These are phyloP conservation scores for Rafetus swinhoei DNA, from an alignment of 2,113 vertebrate genomes.

Conservation along the genomic window DNA sequence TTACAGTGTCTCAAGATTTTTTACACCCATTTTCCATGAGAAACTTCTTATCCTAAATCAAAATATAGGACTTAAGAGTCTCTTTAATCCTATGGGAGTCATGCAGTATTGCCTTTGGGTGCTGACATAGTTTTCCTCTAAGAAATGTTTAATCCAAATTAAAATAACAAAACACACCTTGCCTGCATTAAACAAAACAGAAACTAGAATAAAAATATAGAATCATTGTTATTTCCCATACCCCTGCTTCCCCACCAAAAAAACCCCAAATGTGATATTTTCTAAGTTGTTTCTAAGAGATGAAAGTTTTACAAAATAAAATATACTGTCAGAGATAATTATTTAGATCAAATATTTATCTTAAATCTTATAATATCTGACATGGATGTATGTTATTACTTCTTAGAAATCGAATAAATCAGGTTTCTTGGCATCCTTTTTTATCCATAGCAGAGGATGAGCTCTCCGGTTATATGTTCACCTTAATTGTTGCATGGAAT, in stretches of 20 bases:
- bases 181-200: not conserved
- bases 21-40: not conserved
- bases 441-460: conserved; percentile 7
- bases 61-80: not conserved
- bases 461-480: not conserved
- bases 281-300: conserved; percentile 2
- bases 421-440: conserved; percentile 23
- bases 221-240: not conserved
- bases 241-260: rapidly evolving
- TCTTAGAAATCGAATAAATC: not conserved
- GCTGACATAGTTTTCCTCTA: not conserved
- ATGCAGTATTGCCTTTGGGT: not conserved
- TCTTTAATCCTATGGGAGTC: not conserved
- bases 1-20: not conserved
- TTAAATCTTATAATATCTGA: not conserved
- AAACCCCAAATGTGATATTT: not conserved
- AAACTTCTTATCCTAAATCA: not conserved
- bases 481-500: not conserved
- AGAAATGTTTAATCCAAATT: conserved; percentile 8
- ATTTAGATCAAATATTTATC: not conserved
- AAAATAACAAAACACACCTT: conserved; percentile 12
- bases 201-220: not conserved
- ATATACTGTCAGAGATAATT: not conserved
- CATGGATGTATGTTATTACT: not conserved
- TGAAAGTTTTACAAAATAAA: conserved; percentile 47